Base-by-base conservation (phyloP, 2,113 vertebrate species). In the Cebidichthys violaceus region DNA sequence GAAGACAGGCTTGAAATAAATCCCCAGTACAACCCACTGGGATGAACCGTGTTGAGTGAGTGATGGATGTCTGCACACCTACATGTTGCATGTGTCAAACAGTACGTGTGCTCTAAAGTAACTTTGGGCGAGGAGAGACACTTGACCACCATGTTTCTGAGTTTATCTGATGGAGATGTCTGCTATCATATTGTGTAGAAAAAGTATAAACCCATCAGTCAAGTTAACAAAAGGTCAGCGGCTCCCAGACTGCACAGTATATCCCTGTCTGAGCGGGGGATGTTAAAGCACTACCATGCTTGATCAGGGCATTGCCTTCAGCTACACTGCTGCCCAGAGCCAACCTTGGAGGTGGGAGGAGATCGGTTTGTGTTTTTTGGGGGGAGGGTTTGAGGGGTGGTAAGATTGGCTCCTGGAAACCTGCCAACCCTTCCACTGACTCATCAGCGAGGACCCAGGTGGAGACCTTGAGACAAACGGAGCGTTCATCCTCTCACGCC, bases 331-430 rank as follows among this genome's bases (percentile, higher is more conserved):
- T 67, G 75, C 87, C 87, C 80, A 60, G 67, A 89, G 86, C 74
- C 76, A 87, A 79, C 82, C 81, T 70, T 62, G 73, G 61, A 64
- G 83, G 82, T 84, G 92, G 94, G 94, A 91, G 79, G 90, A 94
- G 84, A 95, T 94, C 92, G 89, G 86, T 94, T 90, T 87, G 86
- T 85, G 77, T 84, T 87, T 85, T 68, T 91, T 18, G 70, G 89
- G 54, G 22, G 84, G 39, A 80, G 84, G 45, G 83, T 66, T 81
- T 83, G 65, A 83, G 65, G 76, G 83, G 69, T 73, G 87, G 52
- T 75, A 87, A 94, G 95, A 94, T 94, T 95, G 93, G 94, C 96
- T 96, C 74, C 93, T 90, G 95, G 96, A 96, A 94, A 95, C 87
- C 93, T 94, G 94, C 95, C 88, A 89, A 89, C 90, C 92, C 93